These are phyloP conservation scores for Himalopsyche phryganea DNA, from an alignment of 1,140 invertebrate genomes.

Conservation along the genomic window DNA sequence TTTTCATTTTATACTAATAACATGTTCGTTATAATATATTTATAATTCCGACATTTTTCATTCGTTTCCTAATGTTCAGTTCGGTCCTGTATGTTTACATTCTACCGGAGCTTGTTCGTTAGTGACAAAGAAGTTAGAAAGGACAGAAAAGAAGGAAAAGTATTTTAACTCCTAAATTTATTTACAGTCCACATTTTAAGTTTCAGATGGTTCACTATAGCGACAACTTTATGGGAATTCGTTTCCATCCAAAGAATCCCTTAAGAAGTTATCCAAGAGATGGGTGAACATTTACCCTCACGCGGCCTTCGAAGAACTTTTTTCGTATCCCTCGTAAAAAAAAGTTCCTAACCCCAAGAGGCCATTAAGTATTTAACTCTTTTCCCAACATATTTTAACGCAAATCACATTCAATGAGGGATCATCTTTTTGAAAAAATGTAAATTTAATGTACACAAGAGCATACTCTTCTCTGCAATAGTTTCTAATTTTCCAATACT, in stretches of 20 bases:
- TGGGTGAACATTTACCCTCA: constrained; percentile 8
- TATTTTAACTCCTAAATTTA: constrained; percentile 33
- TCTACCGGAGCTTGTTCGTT: constrained; percentile 18
- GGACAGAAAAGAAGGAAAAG: constrained; percentile 15
- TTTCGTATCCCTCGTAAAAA: constrained; percentile 3
- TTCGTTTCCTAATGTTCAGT: too few relatives aligned
- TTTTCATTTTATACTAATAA: too few relatives aligned
- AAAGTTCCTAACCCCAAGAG: constrained; percentile 13
- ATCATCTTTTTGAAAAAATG: background rate
- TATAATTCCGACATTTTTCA: too few relatives aligned
- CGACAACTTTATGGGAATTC: constrained; percentile 26
- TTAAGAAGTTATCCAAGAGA: constrained; percentile 14
- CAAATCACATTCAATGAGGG: constrained; percentile 1
- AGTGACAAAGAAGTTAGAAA: constrained; percentile 18
- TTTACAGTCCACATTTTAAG: constrained; percentile 21
- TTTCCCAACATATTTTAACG: constrained; percentile 7
- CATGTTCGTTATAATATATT: too few relatives aligned
- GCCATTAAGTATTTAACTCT: constrained; percentile 11
- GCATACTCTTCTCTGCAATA: too few relatives aligned
- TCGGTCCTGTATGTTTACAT: too few relatives aligned
- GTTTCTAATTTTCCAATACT: too few relatives aligned
- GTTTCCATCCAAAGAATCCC: constrained; percentile 19
- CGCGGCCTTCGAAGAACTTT: constrained; percentile 11
- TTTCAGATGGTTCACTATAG: constrained; percentile 2
- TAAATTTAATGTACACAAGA: background rate